These are phyloP conservation scores for Euura saliciscinereae DNA, from an alignment of 1,140 invertebrate genomes.

Conservation along the genomic window DNA sequence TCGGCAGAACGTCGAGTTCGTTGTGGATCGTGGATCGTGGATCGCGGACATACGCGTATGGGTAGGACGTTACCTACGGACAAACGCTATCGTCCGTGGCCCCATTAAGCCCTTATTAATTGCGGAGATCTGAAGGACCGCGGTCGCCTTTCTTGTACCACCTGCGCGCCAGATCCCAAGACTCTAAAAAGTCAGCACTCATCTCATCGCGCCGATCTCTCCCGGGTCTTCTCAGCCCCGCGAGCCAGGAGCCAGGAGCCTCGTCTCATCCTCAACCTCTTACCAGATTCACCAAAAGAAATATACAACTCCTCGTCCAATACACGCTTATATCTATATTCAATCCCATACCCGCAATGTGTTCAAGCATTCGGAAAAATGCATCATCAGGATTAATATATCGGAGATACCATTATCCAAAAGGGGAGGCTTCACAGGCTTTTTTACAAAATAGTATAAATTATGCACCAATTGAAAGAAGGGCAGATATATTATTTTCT, in stretches of 20 bases:
- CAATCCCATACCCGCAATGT: background rate
- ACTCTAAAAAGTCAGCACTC: background rate
- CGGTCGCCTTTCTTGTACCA: conserved; percentile 52
- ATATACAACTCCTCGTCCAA: background rate
- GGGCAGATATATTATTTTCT: no score
- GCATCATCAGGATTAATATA: no score
- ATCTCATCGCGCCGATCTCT: background rate
- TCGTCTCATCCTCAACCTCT: background rate
- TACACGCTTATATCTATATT: background rate
- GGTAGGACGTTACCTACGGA: conserved; percentile 12
- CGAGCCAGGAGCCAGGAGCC: no score
- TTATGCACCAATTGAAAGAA: no score
- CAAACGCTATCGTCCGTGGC: conserved; percentile 41
- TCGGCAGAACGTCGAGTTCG: conserved; percentile 18
- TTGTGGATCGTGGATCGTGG: conserved; percentile 9
- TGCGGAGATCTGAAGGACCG: conserved; percentile 56
- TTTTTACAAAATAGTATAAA: no score
- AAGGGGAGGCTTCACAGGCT: no score
- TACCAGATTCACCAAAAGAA: background rate
- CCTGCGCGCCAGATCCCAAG: conserved; percentile 51
- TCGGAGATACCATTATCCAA: no score
- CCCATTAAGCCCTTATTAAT: conserved; percentile 61
- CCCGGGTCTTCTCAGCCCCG: background rate
- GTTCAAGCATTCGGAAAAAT: no score
- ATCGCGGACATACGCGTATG: conserved; percentile 20